A percentile compares a stretch with the other conserved stretches of the same genome.
These are phyloP conservation scores for Glaucidium brasilianum DNA, from an alignment of 2,113 vertebrate genomes.

Conservation along the genomic window DNA sequence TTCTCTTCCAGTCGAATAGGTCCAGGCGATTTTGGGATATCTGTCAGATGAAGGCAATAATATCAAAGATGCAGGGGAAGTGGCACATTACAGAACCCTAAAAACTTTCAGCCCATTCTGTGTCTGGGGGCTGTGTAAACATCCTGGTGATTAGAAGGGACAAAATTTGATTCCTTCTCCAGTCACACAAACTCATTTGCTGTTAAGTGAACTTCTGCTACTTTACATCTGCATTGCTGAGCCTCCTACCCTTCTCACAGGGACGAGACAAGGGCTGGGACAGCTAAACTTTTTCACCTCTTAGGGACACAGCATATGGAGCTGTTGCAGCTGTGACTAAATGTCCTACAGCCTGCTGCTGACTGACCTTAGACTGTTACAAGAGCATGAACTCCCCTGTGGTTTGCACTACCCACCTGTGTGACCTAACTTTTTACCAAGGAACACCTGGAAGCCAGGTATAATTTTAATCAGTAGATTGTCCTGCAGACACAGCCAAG, in stretches of 20 bases:
- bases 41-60: conserved; percentile 61
- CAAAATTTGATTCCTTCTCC: neutral
- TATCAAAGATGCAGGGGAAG: neutral
- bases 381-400: neutral
- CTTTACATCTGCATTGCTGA: neutral
- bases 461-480: neutral
- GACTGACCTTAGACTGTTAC: too few species aligned
- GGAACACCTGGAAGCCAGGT: neutral
- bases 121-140: neutral
- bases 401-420: neutral
- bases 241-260: neutral
- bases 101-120: neutral
- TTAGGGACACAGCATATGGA: neutral
- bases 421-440: neutral
- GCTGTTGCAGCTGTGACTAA: neutral
- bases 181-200: neutral
- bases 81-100: neutral
- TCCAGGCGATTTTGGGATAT: conserved; percentile 84
- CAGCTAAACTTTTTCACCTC: neutral
- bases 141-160: neutral
- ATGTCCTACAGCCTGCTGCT: neutral
- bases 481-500: neutral
- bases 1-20: conserved; percentile 82
- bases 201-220: neutral
- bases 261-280: neutral